These are phyloP conservation scores for Camptogramma bilineatum DNA, from an alignment of 2,888 invertebrate species.

Conservation along the genomic window DNA sequence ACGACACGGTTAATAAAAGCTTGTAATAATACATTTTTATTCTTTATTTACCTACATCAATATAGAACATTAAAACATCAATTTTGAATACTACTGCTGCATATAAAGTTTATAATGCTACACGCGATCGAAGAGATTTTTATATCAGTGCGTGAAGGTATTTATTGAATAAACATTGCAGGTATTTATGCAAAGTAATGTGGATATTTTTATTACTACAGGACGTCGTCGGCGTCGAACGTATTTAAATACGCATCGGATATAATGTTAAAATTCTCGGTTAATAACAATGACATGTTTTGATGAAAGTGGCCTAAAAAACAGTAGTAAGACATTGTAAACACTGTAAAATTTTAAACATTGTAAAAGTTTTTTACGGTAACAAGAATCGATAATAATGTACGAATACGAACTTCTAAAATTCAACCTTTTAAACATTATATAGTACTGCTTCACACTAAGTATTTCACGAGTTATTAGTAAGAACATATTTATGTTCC, in stretches of 20 bases:
- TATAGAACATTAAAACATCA: no score
- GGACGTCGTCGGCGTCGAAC: slow-evolving; percentile 10
- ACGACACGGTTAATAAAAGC: no score
- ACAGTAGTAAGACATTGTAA: no score
- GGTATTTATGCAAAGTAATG: slow-evolving; percentile 22
- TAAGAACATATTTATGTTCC: no score
- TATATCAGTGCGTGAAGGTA: slow-evolving; percentile 20
- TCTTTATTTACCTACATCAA: no score
- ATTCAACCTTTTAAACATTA: no score
- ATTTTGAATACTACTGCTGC: background rate
- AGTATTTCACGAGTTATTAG: background rate
- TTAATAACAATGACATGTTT: background rate
- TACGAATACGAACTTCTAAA: no score
- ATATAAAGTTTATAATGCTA: slow-evolving; percentile 11
- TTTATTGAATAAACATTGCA: slow-evolving; percentile 17
- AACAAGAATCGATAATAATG: no score
- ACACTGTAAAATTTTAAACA: no score
- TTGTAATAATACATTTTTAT: no score
- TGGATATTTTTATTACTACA: slow-evolving; percentile 23
- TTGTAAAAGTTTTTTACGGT: no score
- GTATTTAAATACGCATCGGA: background rate
- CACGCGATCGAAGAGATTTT: slow-evolving; percentile 7
- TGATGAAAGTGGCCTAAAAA: no score
- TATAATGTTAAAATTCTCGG: background rate
- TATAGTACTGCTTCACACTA: background rate